Evolutionary conservation across 30 jellyfish, hydroid and myxozoan genomes (phyloP), one percentile per base, ranked within the genome.

Genomic region (Rhopilema esculentum): DNA sequence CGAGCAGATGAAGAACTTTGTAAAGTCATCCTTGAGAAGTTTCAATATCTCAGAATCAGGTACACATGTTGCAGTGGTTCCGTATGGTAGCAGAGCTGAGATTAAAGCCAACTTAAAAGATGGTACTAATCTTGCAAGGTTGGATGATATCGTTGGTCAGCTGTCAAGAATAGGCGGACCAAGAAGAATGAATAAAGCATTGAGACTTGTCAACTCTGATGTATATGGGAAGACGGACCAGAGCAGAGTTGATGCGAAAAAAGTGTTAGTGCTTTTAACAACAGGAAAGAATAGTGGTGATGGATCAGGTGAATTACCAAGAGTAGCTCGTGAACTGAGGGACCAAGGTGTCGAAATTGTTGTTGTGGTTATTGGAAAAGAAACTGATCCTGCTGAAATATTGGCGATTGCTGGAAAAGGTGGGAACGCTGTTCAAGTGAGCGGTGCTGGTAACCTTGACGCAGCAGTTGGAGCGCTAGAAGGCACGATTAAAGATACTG

Each of bases 211-310:
- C 0, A 62, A 61, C 15, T 23, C 84, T 1, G 92, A 86, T 28
- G 23, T 92, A 24, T 86, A 33, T 31, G 63, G 72, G 18, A 32
- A 30, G 57, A 64, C 88, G 1, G 84, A 77, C 8, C 91, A 86
- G 1, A 71, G 68, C 4, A 65, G 95, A 79, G 32, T 84, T 0
- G 73, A 40, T 66, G 82, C 88, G 1, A 82, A 80, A 33, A 89
- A 67, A 64, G 92, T 85, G 22, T 24, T 93, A 8, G 79, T 93
- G 29, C 70, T 93, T 16, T 40, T 93, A 66, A 80, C 91, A 64
- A 80, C 96, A 4, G 98, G 98, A 17, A 88, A 88, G 86, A 84
- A 70, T 68, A 72, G 85, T 68, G 91, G 79, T 15, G 91, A 72
- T 61, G 91, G 84, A 0, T 72, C 85, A 21, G 91, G 91, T 40